Base-by-base conservation (phyloP, 1,140 invertebrate species). In the Papilio polytes region DNA sequence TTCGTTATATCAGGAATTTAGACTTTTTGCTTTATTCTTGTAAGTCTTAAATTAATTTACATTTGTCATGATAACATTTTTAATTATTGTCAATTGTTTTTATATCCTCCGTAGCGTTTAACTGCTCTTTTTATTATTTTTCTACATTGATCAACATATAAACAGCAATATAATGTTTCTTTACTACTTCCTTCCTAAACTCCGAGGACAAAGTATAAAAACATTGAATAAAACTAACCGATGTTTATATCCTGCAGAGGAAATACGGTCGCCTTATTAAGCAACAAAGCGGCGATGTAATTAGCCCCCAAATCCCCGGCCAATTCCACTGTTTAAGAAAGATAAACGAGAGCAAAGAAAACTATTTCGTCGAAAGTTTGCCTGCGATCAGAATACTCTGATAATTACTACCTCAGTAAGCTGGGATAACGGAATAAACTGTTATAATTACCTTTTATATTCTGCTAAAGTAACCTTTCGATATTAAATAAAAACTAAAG, bases 311-410 rank as follows among this genome's bases (percentile, higher is more conserved):
- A 87, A 93, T 92, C 90, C 90, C 90, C 84, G 82, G 89, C 91
- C 93, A 92, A 93, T 92, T 90, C 89, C 91, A 89, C 86, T 92
- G 88, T 92, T 92, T 92, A 94, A 94, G 92, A 93, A 93, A 94
- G 92, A 94, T 94, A 93, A 94, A 94, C 91, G 92, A 88, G 89
- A 89, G 87, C 83, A 86, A 91, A 90, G 88, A 88, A 88, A 90
- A 87, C 89, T 89, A 89, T 90, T 89, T 85, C 80, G 82, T 85
- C 86, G 82, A 88, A 91, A 86, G 86, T 89, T 87, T 85, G 89
- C 76, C 84, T 79, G 83, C 74, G 81, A 86, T 89, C 85, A 90
- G 85, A 87, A 85, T 85, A 85, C 84, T 83, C 85, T 74, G 80
- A 82, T 88, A 88, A 90, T 88, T 88, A 88, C 84, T 78, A 80